Evolutionary conservation across 2,113 vertebrate species (phyloP), one percentile per base, ranked within the genome.

Genomic region (Xiphophorus couchianus): DNA sequence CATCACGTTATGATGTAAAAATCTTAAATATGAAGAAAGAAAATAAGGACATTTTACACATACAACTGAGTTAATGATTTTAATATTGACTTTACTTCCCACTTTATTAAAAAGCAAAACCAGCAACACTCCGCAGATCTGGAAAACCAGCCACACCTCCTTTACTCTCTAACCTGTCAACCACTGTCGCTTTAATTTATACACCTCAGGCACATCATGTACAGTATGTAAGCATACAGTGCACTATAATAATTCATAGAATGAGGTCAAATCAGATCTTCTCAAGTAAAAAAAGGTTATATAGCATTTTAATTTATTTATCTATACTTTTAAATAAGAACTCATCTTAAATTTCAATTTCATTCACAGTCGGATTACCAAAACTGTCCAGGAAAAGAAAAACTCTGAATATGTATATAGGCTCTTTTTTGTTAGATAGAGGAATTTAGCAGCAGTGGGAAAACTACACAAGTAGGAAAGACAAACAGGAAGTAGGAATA

Each of bases 241-340:
- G 78, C 12, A 8, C 27, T 17, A 71, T 31, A 72, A 13, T 60
- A 27, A 74, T 28, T 83, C 25, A 48, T 61, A 74, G 71, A 29
- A 81, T 15, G 71, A 73, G 33, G 42, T 71, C 60, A 71, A 77
- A 69, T 37, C 61, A 22, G 31, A 64, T 19, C 44, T 31, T 76
- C 48, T 37, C 14, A 81, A 83, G 84, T 88, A 74, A 83, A 82
- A 74, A 84, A 86, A 82, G 71, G 33, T 88, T 80, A 77, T 82
- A 86, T 71, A 84, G 60, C 76, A 86, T 88, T 82, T 81, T 73
- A 87, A 84, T 93, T 94, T 92, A 92, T 93, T 92, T 69, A 91
- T 87, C 83, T 88, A 88, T 69, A 71, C 28, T 87, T 93, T 95
- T 93, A 95, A 95, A 94, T 93, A 94, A 90, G 91, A 92, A 84